A percentile compares a stretch with the other conserved stretches of the same genome.
Evolutionary conservation across 1,140 invertebrate species (phyloP).

Genomic region (Aleiodes sp.): DNA sequence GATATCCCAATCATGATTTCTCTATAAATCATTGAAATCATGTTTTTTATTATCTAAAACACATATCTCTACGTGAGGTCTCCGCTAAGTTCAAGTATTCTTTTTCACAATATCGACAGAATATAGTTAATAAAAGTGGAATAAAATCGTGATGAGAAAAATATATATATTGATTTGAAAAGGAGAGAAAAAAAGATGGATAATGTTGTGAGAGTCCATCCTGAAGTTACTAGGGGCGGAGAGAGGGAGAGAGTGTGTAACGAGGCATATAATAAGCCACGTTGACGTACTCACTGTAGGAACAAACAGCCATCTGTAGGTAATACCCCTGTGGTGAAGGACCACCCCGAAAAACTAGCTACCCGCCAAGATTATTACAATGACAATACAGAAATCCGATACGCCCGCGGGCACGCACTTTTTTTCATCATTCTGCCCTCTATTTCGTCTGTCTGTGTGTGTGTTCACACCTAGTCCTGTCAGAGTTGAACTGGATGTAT

Average conservation of each 20-base stretch:
- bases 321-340: slow-evolving; percentile 62
- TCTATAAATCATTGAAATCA: slow-evolving; percentile 8
- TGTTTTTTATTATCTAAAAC: neutral
- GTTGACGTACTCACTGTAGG: slow-evolving; percentile 49
- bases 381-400: slow-evolving; percentile 65
- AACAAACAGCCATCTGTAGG: slow-evolving; percentile 67
- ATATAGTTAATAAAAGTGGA: too few relatives aligned
- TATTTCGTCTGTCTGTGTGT: slow-evolving; percentile 34
- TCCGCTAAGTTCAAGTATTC: neutral
- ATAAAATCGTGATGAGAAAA: neutral
- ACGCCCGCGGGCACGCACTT: slow-evolving; percentile 58
- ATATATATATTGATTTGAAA: neutral
- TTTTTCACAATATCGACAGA: neutral
- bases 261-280: slow-evolving; percentile 64
- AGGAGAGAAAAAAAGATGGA: slow-evolving; percentile 43
- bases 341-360: slow-evolving; percentile 63
- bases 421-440: too few relatives aligned
- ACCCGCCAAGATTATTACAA: slow-evolving; percentile 64
- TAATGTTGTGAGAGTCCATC: neutral
- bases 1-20: neutral
- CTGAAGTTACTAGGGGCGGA: slow-evolving; percentile 33
- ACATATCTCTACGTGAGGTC: slow-evolving; percentile 6
- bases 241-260: slow-evolving; percentile 52
- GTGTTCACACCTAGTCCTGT: slow-evolving; percentile 35
- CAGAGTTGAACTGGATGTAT: slow-evolving; percentile 22